phyloP scores from a whole-genome alignment of 2,113 vertebrate genomes.

The Xiphophorus couchianus region DNA sequence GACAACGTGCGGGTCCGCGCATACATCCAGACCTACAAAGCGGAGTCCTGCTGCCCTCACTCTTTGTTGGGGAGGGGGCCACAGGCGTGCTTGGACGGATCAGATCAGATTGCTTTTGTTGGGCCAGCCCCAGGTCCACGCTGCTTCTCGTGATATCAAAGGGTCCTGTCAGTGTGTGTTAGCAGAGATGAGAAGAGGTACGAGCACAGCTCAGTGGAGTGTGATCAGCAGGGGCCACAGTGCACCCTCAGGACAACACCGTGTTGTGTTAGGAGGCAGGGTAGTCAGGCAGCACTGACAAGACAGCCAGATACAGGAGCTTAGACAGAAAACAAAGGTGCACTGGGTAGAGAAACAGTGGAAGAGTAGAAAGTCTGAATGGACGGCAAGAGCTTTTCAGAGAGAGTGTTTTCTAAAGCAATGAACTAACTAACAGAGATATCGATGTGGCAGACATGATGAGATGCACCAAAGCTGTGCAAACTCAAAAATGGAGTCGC shows the following conservation, averaged over 20 bases:
- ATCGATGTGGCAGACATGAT: not conserved
- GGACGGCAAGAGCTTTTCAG: not conserved
- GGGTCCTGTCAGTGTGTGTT: conserved; percentile 73
- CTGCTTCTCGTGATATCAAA: conserved; percentile 74
- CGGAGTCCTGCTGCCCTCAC: conserved; percentile 58
- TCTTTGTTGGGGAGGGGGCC: conserved; percentile 54
- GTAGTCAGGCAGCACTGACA: conserved; percentile 65
- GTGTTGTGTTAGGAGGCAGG: conserved; percentile 74
- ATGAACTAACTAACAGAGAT: not conserved
- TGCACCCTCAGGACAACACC: conserved; percentile 51
- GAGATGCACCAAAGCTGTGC: not conserved
- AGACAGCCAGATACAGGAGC: conserved; percentile 39
- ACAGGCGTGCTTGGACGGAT: conserved; percentile 65
- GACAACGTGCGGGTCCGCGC: conserved; percentile 44
- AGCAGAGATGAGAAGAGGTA: conserved; percentile 69
- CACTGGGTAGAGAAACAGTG: not conserved
- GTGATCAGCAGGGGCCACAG: conserved; percentile 60
- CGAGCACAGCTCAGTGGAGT: conserved; percentile 48
- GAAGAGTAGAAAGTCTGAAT: conserved; percentile 1
- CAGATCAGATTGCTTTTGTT: conserved; percentile 80
- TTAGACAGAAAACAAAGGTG: not conserved
- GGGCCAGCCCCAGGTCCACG: conserved; percentile 65
- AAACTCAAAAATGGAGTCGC: not conserved
- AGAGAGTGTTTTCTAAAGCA: not conserved
- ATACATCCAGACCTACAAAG: conserved; percentile 61